Evolutionary conservation across 1,140 invertebrate genomes (phyloP), one percentile per base, ranked within the genome.

Genomic region (Ceratina japonica): DNA sequence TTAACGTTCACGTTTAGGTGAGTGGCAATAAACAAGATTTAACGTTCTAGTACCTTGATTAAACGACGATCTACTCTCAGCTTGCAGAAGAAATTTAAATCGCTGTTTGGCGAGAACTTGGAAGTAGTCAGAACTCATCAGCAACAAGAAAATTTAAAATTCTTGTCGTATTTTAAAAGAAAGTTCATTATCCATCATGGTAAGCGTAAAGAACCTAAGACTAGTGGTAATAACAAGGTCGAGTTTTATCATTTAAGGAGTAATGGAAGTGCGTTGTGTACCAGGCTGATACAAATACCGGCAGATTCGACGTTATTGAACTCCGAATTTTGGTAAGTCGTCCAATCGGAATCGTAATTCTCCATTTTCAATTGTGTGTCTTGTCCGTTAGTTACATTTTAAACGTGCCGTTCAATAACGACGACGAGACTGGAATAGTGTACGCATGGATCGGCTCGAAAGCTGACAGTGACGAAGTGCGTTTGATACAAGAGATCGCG

Each of bases 71-170:
- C 54, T 82, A 44, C 10, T 87, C 90, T 87, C 80, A 97, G 97
- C 85, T 94, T 99, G 72, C 98, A 99, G 92, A 98, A 99, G 89
- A 99, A 99, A 92, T 99, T 99, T 93, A 98, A 99, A 92, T 95
- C 96, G 22, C 93, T 99, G 76, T 99, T 99, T 91, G 97, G 97
- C 52, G 97, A 98, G 87, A 98, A 99, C 87, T 93, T 99, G 75
- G 98, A 99, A 93, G 98, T 99, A 2, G 96, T 99, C 1, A 93
- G 98, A 64, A 99, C 98, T n/a, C 97, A 99, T 91, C 98, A 98
- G 87, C 99, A 99, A 91, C 98, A 99, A 93, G 99, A 99, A 93
- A 99, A 98, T 93, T 94, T 99, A 27, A 99, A 99, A 92, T 99
- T 99, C 90, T 96, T 99, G 93, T 97, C 98, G 0, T 98, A 99